A percentile compares a stretch with the other conserved stretches of the same genome.
phyloP scores from a whole-genome alignment of 2,888 invertebrate species.

The Pterostichus madidus region DNA sequence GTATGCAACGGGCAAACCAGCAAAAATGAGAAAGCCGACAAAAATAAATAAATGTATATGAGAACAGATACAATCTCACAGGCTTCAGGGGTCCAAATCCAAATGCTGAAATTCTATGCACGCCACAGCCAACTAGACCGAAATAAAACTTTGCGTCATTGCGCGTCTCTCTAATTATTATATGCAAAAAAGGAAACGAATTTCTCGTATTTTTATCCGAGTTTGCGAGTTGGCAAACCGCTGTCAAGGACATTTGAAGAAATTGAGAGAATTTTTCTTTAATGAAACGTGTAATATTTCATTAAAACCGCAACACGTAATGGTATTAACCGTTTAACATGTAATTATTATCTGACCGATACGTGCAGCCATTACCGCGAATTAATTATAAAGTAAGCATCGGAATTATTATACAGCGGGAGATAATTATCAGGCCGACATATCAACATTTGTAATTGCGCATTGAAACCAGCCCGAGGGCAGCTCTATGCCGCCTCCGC shows the following conservation, averaged over 20 bases:
- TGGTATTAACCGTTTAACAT: slow-evolving; percentile 56
- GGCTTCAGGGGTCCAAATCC: slow-evolving; percentile 69
- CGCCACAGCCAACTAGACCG: slow-evolving; percentile 47
- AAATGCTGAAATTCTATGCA: slow-evolving; percentile 62
- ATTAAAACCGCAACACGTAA: slow-evolving; percentile 54
- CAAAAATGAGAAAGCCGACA: slow-evolving; percentile 77
- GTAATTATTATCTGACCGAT: slow-evolving; percentile 65
- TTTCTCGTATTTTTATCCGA: slow-evolving; percentile 6
- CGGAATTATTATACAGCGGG: slow-evolving; percentile 65
- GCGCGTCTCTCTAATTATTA: slow-evolving; percentile 60
- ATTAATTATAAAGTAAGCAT: slow-evolving; percentile 67
- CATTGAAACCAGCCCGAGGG: slow-evolving; percentile 58
- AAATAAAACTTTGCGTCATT: slow-evolving; percentile 65
- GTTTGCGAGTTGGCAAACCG: slow-evolving; percentile 1
- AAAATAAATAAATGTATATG: slow-evolving; percentile 75
- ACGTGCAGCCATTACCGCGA: slow-evolving; percentile 65
- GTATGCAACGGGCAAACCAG: slow-evolving; percentile 77
- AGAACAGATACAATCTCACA: slow-evolving; percentile 77
- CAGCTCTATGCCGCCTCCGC: slow-evolving; percentile 44
- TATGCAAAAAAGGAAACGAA: slow-evolving; percentile 58
- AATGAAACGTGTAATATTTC: slow-evolving; percentile 53
- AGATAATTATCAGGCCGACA: slow-evolving; percentile 66
- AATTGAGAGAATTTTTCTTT: slow-evolving; percentile 40
- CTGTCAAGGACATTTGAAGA: slow-evolving; percentile 26
- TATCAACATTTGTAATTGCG: slow-evolving; percentile 67